Evolutionary conservation across 1,140 invertebrate species (phyloP).

Genomic region (Drosophila chauvacae): DNA sequence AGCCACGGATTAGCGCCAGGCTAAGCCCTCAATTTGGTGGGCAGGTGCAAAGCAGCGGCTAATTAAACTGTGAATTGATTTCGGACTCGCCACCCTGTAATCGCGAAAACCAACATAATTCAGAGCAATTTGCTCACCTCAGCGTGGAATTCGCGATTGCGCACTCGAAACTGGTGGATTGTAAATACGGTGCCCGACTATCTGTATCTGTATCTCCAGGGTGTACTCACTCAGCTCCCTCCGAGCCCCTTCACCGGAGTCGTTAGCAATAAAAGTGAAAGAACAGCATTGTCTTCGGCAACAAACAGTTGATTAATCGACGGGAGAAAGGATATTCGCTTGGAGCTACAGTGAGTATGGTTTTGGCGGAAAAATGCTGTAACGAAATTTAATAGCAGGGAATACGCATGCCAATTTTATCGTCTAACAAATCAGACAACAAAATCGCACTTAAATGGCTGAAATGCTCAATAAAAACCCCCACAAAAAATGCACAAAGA

Average conservation of each 20-base stretch:
- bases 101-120: slow-evolving; percentile 57
- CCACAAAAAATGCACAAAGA: not conserved
- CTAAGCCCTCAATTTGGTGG: slow-evolving; percentile 26
- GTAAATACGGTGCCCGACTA: slow-evolving; percentile 45
- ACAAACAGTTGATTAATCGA: slow-evolving; percentile 37
- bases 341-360: slow-evolving; percentile 31
- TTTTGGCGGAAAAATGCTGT: slow-evolving; percentile 26
- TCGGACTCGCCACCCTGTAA: slow-evolving; percentile 23
- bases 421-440: not conserved
- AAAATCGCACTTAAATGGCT: not conserved
- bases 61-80: slow-evolving; percentile 66
- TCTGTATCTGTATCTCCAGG: slow-evolving; percentile 17
- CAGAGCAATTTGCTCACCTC: slow-evolving; percentile 58
- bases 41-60: slow-evolving; percentile 60
- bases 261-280: slow-evolving; percentile 66
- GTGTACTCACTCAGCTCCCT: slow-evolving; percentile 16
- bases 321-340: slow-evolving; percentile 39
- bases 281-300: slow-evolving; percentile 31
- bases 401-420: slow-evolving; percentile 17
- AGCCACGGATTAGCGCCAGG: slow-evolving; percentile 32
- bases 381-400: slow-evolving; percentile 22
- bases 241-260: slow-evolving; percentile 14
- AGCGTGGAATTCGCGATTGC: slow-evolving; percentile 64
- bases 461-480: slow-evolving; percentile 1
- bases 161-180: slow-evolving; percentile 52